phyloP scores from a whole-genome alignment of 2,113 vertebrate genomes.

The Shinisaurus crocodilurus region DNA sequence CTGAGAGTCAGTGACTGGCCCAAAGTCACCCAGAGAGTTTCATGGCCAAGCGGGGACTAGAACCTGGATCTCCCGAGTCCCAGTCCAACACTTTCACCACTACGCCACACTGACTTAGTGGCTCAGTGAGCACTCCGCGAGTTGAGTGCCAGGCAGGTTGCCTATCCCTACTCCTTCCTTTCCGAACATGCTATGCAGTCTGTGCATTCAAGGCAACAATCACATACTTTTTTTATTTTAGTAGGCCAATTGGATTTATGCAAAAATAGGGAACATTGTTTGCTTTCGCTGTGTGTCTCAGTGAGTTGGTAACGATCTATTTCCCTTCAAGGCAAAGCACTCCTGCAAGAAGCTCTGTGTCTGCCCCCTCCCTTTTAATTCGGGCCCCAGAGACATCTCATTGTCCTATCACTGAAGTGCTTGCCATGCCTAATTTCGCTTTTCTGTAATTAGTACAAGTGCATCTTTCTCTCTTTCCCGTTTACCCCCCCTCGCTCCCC shows the following conservation, averaged over 20 bases:
- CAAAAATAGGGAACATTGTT: not conserved
- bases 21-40: too few relatives aligned
- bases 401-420: constrained; percentile 19
- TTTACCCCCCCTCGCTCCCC: not conserved
- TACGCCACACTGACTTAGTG: too few relatives aligned
- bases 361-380: not conserved
- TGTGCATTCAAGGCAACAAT: not conserved
- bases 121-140: too few relatives aligned
- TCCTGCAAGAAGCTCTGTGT: too few relatives aligned
- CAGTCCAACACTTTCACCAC: too few relatives aligned
- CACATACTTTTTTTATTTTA: not conserved
- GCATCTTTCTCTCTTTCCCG: not conserved
- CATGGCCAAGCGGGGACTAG: too few relatives aligned
- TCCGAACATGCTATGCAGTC: not conserved
- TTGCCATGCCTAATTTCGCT: constrained; percentile 12
- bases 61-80: too few relatives aligned
- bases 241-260: too few relatives aligned
- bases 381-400: not conserved
- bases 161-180: not conserved
- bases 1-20: too few relatives aligned
- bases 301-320: not conserved
- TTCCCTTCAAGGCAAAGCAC: not conserved
- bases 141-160: too few relatives aligned
- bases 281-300: not conserved
- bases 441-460: constrained; percentile 43